phyloP scores from a whole-genome alignment of 2,888 invertebrate genomes.

The Oeneis ivallda region DNA sequence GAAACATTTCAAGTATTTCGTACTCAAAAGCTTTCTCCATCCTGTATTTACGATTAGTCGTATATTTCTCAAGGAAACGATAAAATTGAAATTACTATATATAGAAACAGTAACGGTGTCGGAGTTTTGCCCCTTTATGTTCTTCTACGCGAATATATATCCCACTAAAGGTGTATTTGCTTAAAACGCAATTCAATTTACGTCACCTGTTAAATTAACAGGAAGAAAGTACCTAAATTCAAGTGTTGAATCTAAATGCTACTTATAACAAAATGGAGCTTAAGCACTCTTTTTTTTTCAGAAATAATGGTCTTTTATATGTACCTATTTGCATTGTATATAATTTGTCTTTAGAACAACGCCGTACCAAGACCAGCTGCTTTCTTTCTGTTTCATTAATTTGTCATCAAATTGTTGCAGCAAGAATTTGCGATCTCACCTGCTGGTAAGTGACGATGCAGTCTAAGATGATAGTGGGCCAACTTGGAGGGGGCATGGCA shows the following conservation, averaged over 20 bases:
- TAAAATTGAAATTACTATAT: conserved; percentile 32
- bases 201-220: conserved; percentile 16
- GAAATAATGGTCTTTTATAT: no score
- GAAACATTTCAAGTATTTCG: conserved; percentile 25
- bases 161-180: conserved; percentile 4
- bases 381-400: no score
- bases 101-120: conserved; percentile 22
- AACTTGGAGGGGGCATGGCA: no score
- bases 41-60: conserved; percentile 34
- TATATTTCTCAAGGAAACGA: conserved; percentile 30
- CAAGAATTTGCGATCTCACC: no score
- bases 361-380: no score
- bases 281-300: neutral
- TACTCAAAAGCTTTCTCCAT: conserved; percentile 31
- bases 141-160: conserved; percentile 4
- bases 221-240: neutral
- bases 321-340: no score
- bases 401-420: no score
- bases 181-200: conserved; percentile 21
- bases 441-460: no score
- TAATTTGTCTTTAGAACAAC: no score
- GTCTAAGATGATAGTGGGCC: no score
- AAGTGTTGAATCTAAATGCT: neutral
- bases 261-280: conserved; percentile 12
- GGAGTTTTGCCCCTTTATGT: conserved; percentile 22